Conservation (phyloP, 1,140 invertebrate species). For the Pectinophora gossypiella region DNA sequence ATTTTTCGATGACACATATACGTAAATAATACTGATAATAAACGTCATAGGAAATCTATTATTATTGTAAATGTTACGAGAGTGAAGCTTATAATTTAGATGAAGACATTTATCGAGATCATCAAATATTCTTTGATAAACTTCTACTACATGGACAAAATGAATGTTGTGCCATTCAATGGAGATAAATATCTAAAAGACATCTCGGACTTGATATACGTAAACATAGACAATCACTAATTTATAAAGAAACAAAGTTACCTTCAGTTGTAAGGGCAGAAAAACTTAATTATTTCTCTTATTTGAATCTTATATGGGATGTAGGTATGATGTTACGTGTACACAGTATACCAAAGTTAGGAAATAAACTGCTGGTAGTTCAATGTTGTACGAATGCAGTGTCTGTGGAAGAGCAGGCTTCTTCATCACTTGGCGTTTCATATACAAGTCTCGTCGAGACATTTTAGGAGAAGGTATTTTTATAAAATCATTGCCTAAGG, state of each 20-base stretch:
- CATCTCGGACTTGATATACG: slow-evolving; percentile 21
- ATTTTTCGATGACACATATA: slow-evolving; percentile 73
- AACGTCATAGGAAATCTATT: slow-evolving; percentile 60
- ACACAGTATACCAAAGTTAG: slow-evolving; percentile 74
- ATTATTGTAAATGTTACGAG: slow-evolving; percentile 63
- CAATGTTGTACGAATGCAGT: slow-evolving; percentile 28
- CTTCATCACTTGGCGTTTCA: slow-evolving; percentile 33
- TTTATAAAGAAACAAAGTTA: slow-evolving; percentile 61
- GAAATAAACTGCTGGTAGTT: slow-evolving; percentile 57
- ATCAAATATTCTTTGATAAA: slow-evolving; percentile 24
- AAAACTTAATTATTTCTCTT: slow-evolving; percentile 44
- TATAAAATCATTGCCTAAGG: slow-evolving; percentile 72
- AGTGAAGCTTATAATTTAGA: slow-evolving; percentile 48
- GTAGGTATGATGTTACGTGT: slow-evolving; percentile 41
- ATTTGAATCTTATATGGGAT: slow-evolving; percentile 43
- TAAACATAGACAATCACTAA: slow-evolving; percentile 9
- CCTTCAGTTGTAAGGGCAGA: slow-evolving; percentile 55
- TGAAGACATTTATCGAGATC: slow-evolving; percentile 13
- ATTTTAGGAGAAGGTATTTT: slow-evolving; percentile 63
- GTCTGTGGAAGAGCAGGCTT: neutral
- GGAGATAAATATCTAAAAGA: slow-evolving; percentile 31
- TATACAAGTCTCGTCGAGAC: slow-evolving; percentile 42
- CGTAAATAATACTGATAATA: slow-evolving; percentile 71
- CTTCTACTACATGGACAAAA: slow-evolving; percentile 22
- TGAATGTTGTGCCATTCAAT: slow-evolving; percentile 36